Evolutionary conservation across 1,140 invertebrate genomes (phyloP).

Genomic region (Brachionus paranguensis): DNA sequence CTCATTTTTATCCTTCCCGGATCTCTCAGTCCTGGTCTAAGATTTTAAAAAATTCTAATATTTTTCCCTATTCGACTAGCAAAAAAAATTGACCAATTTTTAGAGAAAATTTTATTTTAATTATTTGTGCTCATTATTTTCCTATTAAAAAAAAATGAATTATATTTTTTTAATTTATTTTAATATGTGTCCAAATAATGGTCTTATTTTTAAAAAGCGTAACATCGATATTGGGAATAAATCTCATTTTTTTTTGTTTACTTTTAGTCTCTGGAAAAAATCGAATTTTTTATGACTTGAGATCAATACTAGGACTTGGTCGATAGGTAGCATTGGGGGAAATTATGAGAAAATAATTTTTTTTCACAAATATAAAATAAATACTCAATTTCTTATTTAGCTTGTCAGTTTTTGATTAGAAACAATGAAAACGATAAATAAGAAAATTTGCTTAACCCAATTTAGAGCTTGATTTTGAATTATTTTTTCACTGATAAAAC

Average conservation of each 20-base stretch:
- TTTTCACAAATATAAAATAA: not conserved
- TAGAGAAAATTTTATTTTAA: not conserved
- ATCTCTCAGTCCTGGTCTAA: no score
- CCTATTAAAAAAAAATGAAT: not conserved
- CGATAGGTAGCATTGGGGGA: not conserved
- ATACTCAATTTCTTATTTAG: not conserved
- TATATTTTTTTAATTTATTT: not conserved
- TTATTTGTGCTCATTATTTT: not conserved
- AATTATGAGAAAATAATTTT: not conserved
- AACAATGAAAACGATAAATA: not conserved
- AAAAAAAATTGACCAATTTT: not conserved
- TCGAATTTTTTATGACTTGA: not conserved
- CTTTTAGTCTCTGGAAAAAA: not conserved
- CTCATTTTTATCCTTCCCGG: not conserved
- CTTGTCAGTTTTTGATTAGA: constrained; percentile 17
- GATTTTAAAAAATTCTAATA: not conserved
- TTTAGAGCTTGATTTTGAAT: not conserved
- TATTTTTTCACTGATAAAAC: constrained; percentile 3
- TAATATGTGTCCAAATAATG: not conserved
- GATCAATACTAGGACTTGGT: not conserved
- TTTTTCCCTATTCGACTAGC: not conserved
- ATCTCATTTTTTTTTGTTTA: not conserved
- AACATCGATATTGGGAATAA: not conserved
- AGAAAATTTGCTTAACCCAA: constrained; percentile 28
- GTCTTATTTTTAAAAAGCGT: not conserved